Percentiles rank a stretch among this genome's conserved stretches.
Conservation (phyloP, 2,888 invertebrate genomes). For the Hofmannophila pseudospretella region DNA sequence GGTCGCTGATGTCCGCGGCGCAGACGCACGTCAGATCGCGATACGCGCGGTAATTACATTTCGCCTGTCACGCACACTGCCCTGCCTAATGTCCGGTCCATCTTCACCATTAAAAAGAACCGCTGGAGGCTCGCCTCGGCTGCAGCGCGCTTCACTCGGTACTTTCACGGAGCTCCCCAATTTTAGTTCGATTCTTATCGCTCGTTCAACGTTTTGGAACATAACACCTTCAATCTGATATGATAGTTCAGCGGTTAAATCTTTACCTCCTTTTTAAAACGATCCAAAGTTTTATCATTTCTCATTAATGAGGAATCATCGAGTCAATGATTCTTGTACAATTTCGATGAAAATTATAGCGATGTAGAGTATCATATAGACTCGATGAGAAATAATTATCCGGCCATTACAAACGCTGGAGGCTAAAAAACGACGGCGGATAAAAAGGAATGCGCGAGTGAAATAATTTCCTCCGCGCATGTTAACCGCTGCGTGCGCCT, state of each 20-base stretch:
- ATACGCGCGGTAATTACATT: constrained; percentile 66
- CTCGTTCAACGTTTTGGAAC: neutral
- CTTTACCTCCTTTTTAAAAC: too few species aligned
- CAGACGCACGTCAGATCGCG: constrained; percentile 36
- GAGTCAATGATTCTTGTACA: too few species aligned
- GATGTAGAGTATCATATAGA: constrained; percentile 2
- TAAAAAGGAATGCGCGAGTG: constrained; percentile 6
- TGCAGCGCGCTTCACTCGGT: neutral
- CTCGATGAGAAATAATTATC: constrained; percentile 11
- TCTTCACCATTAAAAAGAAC: constrained; percentile 43
- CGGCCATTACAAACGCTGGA: constrained; percentile 3
- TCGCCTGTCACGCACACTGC: constrained; percentile 69
- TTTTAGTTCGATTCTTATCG: neutral
- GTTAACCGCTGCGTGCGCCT: too few species aligned
- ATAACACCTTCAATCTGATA: too few species aligned
- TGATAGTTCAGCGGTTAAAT: too few species aligned
- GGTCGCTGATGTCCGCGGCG: constrained; percentile 11
- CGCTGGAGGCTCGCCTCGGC: neutral
- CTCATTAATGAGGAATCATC: too few species aligned
- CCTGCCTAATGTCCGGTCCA: constrained; percentile 64
- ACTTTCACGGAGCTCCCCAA: constrained; percentile 11
- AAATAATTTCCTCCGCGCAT: too few species aligned
- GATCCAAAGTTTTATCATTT: too few species aligned
- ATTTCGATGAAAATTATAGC: neutral
- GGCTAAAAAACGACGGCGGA: constrained; percentile 8